Percentiles rank a stretch among this genome's conserved stretches.
phyloP scores from a whole-genome alignment of 2,888 invertebrate genomes.

The Sussaba pulchella region DNA sequence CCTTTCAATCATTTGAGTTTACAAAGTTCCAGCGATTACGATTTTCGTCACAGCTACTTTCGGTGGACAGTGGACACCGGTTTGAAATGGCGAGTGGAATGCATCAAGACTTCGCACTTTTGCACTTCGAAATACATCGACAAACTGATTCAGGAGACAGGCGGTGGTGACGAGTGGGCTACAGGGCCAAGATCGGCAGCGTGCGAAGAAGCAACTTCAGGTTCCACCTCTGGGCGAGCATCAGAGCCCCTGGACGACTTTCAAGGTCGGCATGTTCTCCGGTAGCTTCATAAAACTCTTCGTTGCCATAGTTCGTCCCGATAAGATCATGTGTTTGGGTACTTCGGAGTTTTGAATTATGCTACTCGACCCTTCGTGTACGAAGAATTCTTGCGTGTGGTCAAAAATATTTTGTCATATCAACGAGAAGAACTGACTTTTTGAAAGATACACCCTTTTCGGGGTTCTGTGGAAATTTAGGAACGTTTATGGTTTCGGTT shows the following conservation, averaged over 20 bases:
- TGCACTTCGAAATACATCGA: conserved; percentile 99
- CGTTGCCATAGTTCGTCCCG: conserved; percentile 94
- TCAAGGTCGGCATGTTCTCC: no score
- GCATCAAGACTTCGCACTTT: no score
- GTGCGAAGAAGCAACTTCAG: conserved; percentile 98
- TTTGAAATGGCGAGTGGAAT: no score
- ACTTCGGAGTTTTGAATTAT: not conserved
- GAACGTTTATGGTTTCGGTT: no score
- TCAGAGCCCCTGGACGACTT: no score
- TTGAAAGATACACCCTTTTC: no score
- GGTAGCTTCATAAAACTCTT: no score
- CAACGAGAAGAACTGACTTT: no score
- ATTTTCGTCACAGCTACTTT: conserved; percentile 89
- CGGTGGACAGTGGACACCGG: conserved; percentile 93
- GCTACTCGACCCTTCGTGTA: conserved; percentile 14
- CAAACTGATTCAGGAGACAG: conserved; percentile 97
- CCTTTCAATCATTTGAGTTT: not conserved
- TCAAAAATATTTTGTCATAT: no score
- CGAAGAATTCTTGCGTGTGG: conserved; percentile 3
- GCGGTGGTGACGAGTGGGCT: conserved; percentile 93
- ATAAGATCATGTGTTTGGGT: conserved; percentile 84
- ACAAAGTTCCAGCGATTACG: not conserved
- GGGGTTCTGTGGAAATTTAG: no score
- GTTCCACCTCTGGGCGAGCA: conserved; percentile 98
- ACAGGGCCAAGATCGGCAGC: conserved; percentile 97